Evolutionary conservation across 2,888 invertebrate genomes (phyloP).

Genomic region (Phyto melanocephala): DNA sequence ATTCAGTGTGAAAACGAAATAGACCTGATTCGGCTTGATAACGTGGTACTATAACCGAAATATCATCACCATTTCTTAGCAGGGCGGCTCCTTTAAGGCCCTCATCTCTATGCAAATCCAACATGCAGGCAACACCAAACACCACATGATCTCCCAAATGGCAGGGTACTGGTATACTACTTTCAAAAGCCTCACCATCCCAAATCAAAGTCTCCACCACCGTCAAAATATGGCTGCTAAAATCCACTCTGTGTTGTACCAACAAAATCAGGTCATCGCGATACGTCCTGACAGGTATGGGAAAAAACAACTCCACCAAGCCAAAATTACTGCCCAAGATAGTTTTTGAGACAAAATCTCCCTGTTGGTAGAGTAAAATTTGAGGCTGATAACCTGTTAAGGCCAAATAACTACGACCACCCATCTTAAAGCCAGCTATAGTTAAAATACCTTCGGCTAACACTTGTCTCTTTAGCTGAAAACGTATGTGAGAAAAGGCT

Average conservation of each 20-base stretch:
- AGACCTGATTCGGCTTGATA: constrained; percentile 73
- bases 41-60: constrained; percentile 75
- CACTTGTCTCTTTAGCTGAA: constrained; percentile 65
- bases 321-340: constrained; percentile 76
- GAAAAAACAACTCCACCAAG: constrained; percentile 74
- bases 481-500: constrained; percentile 64
- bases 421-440: constrained; percentile 76
- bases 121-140: constrained; percentile 74
- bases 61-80: constrained; percentile 69
- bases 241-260: constrained; percentile 78
- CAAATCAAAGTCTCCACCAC: constrained; percentile 78
- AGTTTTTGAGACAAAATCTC: constrained; percentile 74
- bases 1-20: constrained; percentile 73
- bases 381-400: constrained; percentile 74
- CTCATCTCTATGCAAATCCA: constrained; percentile 73
- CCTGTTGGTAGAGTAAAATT: constrained; percentile 75
- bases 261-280: constrained; percentile 78
- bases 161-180: constrained; percentile 74
- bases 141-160: constrained; percentile 68
- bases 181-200: constrained; percentile 78
- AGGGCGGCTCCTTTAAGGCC: constrained; percentile 75
- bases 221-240: constrained; percentile 73
- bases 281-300: constrained; percentile 76
- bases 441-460: constrained; percentile 71
- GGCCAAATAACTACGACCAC: constrained; percentile 76